Conservation (phyloP, 2,888 invertebrate genomes). For the Spodoptera exigua region DNA sequence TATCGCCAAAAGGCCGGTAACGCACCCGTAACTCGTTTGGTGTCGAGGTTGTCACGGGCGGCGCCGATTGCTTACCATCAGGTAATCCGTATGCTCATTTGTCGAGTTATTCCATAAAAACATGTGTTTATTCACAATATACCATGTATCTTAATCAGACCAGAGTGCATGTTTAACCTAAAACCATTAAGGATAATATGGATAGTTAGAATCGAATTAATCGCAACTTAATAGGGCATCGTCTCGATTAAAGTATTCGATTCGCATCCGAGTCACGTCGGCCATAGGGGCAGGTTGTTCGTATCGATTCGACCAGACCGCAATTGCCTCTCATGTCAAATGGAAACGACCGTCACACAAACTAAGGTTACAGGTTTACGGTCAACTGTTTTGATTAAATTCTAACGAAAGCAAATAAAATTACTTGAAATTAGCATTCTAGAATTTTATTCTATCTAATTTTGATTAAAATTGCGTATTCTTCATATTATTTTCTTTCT, state of each 20-base stretch:
- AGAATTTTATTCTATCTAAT: neutral
- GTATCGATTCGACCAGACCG: slow-evolving; percentile 58
- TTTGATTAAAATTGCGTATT: too few species aligned
- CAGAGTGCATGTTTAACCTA: too few species aligned
- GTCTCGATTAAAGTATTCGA: slow-evolving; percentile 41
- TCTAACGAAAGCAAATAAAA: slow-evolving; percentile 22
- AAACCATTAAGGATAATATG: neutral
- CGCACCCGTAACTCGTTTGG: too few species aligned
- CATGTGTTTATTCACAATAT: neutral
- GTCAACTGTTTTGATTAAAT: slow-evolving; percentile 32
- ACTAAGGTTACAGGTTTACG: slow-evolving; percentile 31
- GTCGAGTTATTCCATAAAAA: neutral
- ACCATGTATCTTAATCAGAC: neutral
- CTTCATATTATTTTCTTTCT: too few species aligned
- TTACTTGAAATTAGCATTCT: slow-evolving; percentile 18
- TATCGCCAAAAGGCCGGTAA: too few species aligned
- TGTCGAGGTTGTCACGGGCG: too few species aligned
- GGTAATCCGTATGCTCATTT: too few species aligned
- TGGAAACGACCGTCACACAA: slow-evolving; percentile 33
- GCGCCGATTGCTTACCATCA: too few species aligned
- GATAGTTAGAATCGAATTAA: slow-evolving; percentile 24
- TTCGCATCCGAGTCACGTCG: slow-evolving; percentile 64
- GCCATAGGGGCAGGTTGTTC: slow-evolving; percentile 65
- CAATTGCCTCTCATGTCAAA: slow-evolving; percentile 44
- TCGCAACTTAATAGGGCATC: slow-evolving; percentile 37